phyloP scores from a whole-genome alignment of 2,113 vertebrate species.

The Osmerus eperlanus region DNA sequence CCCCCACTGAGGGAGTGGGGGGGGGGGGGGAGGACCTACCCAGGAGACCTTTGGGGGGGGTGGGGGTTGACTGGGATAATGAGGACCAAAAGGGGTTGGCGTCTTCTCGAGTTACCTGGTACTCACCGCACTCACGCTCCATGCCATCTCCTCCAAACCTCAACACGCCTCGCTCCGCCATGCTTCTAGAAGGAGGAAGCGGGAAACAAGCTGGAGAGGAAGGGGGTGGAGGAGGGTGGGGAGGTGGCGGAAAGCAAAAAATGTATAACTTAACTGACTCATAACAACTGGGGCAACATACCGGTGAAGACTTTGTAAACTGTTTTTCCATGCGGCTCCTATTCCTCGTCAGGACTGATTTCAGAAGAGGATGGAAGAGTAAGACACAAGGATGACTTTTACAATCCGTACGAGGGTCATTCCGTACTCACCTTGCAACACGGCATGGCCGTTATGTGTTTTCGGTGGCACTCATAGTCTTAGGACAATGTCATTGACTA shows the following conservation, averaged over 20 bases:
- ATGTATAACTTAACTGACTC: constrained; percentile 14
- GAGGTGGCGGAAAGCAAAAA: background rate
- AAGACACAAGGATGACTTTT: no score
- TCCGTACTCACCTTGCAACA: no score
- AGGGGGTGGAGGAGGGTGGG: background rate
- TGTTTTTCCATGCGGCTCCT: background rate
- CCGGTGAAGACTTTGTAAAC: constrained; percentile 33
- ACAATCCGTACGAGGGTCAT: no score
- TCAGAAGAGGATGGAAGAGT: background rate
- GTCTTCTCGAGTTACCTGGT: constrained; percentile 25
- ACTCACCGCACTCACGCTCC: no score
- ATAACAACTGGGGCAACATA: constrained; percentile 48
- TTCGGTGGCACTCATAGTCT: constrained; percentile 16
- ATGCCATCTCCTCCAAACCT: no score
- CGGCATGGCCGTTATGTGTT: no score
- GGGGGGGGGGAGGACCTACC: constrained; percentile 28
- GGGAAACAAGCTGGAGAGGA: background rate
- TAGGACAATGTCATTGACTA: constrained; percentile 32
- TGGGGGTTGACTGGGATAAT: constrained; percentile 31
- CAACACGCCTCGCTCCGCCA: no score
- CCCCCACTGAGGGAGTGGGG: constrained; percentile 7
- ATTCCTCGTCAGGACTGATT: background rate
- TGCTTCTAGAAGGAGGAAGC: background rate
- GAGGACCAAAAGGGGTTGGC: constrained; percentile 66
- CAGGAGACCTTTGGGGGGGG: constrained; percentile 14